Conservation (phyloP, 2,113 vertebrate species). For the Labeo rohita region DNA sequence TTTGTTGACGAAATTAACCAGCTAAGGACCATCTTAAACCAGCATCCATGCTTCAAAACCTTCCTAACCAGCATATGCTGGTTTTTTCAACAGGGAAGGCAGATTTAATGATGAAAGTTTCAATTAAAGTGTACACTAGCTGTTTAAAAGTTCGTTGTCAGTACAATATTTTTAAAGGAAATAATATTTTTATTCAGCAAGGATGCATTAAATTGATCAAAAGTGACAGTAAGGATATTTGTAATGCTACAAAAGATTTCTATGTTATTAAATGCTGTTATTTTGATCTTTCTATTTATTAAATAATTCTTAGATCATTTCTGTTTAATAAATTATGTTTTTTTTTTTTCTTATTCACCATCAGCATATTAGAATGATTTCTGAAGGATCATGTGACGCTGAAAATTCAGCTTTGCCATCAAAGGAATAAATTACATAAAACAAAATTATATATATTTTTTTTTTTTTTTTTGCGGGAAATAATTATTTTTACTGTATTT, state of each 20-base stretch:
- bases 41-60: too few species aligned
- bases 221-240: neutral
- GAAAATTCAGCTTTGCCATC: neutral
- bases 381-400: neutral
- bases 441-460: too few species aligned
- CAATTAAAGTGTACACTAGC: neutral
- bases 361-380: neutral
- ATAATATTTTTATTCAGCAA: neutral
- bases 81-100: too few species aligned
- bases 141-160: neutral
- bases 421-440: neutral
- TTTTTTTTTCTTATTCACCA: too few species aligned
- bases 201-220: neutral
- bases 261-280: neutral
- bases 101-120: neutral
- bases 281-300: neutral
- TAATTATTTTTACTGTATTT: neutral
- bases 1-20: too few species aligned
- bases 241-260: neutral
- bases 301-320: neutral
- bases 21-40: too few species aligned
- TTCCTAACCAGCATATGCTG: too few species aligned
- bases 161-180: neutral
- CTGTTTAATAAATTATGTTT: too few species aligned
- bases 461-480: too few species aligned